These are phyloP conservation scores for Sarcophaga carnaria DNA, from an alignment of 2,888 invertebrate species.

Conservation along the genomic window DNA sequence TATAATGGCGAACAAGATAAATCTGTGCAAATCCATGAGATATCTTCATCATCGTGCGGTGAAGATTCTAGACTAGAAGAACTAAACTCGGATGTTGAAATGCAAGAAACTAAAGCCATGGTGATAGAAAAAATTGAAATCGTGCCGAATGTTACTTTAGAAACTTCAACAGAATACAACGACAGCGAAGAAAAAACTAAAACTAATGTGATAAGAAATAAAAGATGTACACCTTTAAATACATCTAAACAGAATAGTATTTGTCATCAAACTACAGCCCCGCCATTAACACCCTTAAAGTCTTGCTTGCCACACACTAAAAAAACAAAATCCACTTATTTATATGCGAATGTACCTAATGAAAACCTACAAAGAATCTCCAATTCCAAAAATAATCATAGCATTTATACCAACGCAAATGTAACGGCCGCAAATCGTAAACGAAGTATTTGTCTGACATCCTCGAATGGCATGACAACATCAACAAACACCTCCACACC, in stretches of 20 bases:
- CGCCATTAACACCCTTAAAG: constrained; percentile 27
- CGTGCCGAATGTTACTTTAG: constrained; percentile 42
- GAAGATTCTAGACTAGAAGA: constrained; percentile 13
- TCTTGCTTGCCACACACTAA: constrained; percentile 24
- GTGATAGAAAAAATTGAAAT: constrained; percentile 70
- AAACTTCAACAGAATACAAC: constrained; percentile 6
- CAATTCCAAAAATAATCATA: constrained; percentile 38
- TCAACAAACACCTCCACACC: constrained; percentile 54
- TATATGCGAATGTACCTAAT: constrained; percentile 63
- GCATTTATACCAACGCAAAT: constrained; percentile 10
- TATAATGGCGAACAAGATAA: constrained; percentile 74
- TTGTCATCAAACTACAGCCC: constrained; percentile 12
- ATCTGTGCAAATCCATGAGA: constrained; percentile 86
- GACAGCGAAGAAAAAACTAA: background rate
- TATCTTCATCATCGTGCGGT: constrained; percentile 83
- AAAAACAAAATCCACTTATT: constrained; percentile 42
- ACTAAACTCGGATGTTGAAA: constrained; percentile 69
- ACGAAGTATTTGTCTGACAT: constrained; percentile 55
- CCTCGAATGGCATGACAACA: constrained; percentile 47
- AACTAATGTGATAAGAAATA: constrained; percentile 3
- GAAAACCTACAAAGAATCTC: constrained; percentile 64
- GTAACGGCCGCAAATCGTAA: constrained; percentile 65
- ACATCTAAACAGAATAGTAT: constrained; percentile 10
- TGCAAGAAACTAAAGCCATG: constrained; percentile 19
- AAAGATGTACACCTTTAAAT: constrained; percentile 5